Evolutionary conservation across 1,140 invertebrate species (phyloP).

Genomic region (Apolygus lucorum): DNA sequence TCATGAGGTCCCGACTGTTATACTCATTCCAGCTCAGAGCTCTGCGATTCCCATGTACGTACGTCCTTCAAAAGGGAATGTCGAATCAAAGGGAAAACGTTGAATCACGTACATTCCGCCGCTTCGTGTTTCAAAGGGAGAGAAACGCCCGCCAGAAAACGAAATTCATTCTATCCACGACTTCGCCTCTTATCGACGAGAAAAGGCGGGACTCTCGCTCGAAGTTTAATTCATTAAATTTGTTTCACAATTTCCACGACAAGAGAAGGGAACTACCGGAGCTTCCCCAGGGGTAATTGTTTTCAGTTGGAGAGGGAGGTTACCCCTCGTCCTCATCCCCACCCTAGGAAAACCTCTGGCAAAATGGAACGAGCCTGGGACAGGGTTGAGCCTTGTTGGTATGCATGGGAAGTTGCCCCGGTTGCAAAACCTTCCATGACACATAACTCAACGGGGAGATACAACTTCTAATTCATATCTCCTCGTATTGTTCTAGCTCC

Average conservation of each 20-base stretch:
- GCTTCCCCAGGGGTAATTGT: conserved; percentile 8
- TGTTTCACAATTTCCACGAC: not conserved
- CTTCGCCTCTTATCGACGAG: not conserved
- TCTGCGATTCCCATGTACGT: no score
- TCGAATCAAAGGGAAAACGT: no score
- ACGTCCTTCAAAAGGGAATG: no score
- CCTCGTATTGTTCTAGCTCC: not conserved
- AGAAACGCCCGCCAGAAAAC: no score
- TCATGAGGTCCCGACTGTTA: no score
- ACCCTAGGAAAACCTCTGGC: not conserved
- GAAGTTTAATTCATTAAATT: not conserved
- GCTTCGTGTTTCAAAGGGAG: no score
- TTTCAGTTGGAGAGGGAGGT: not conserved
- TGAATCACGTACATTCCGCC: no score
- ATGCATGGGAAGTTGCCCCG: conserved; percentile 11
- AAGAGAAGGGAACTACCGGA: no score
- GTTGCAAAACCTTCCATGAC: conserved; percentile 16
- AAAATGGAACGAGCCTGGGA: not conserved
- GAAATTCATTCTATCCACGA: not conserved
- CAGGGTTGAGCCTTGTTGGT: conserved; percentile 9
- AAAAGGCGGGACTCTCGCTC: not conserved
- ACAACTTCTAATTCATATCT: conserved; percentile 15
- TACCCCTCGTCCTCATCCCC: no score
- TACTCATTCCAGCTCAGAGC: no score
- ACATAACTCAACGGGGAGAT: conserved; percentile 5